These are phyloP conservation scores for Hirudinaria manillensis DNA, from an alignment of 2,888 invertebrate species.

Conservation along the genomic window DNA sequence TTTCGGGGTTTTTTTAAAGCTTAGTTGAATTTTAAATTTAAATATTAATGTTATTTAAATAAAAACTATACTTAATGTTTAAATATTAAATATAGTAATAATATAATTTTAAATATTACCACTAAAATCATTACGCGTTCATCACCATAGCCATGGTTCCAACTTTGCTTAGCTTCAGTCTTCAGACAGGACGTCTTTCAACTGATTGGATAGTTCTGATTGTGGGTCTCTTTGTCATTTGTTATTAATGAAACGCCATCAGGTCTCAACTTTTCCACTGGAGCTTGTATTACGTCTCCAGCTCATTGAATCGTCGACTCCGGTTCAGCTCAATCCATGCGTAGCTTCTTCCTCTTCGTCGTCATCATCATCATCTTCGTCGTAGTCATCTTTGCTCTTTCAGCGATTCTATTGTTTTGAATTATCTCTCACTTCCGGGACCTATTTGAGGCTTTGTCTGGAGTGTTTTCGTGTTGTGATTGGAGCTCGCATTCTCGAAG, in stretches of 20 bases:
- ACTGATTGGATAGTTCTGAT: not conserved
- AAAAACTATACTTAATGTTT: not conserved
- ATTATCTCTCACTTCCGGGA: too few species aligned
- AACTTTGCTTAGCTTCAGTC: not conserved
- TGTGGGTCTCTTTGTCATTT: not conserved
- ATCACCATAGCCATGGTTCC: not conserved
- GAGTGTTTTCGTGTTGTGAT: too few species aligned
- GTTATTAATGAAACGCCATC: constrained; percentile 10
- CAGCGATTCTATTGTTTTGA: too few species aligned
- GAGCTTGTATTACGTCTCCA: constrained; percentile 7
- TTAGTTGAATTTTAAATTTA: too few species aligned
- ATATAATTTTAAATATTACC: not conserved
- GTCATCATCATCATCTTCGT: too few species aligned
- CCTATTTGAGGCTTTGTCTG: too few species aligned
- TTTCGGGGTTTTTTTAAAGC: too few species aligned
- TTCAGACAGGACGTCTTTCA: not conserved
- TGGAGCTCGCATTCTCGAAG: too few species aligned
- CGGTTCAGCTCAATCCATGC: too few species aligned
- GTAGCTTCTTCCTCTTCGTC: too few species aligned
- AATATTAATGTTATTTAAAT: too few species aligned
- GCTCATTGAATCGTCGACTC: not conserved
- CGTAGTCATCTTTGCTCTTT: too few species aligned
- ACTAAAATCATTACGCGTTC: not conserved
- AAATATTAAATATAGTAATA: not conserved
- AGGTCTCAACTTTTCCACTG: constrained; percentile 3